Evolutionary conservation across 2,113 vertebrate genomes (phyloP).

Genomic region (Hippocampus abdominalis): DNA sequence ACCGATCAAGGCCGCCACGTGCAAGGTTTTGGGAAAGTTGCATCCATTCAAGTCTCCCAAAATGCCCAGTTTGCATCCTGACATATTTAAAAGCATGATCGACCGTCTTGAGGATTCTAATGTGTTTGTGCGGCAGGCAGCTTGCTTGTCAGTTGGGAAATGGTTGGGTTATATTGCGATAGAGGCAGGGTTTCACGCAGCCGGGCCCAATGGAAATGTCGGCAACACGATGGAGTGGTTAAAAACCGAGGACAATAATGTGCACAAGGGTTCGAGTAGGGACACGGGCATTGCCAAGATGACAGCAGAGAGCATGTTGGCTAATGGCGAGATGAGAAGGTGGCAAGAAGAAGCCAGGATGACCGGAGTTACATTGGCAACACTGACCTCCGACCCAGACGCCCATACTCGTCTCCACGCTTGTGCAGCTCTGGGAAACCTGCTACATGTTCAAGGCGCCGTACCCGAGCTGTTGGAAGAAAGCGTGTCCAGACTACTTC

Average conservation of each 20-base stretch:
- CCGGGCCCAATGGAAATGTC: background rate
- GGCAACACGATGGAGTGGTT: background rate
- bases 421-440: slow-evolving; percentile 62
- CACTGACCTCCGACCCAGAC: slow-evolving; percentile 63
- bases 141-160: slow-evolving; percentile 65
- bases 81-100: slow-evolving; percentile 59
- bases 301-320: slow-evolving; percentile 5
- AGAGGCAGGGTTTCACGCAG: slow-evolving; percentile 13
- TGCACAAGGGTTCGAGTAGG: background rate
- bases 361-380: slow-evolving; percentile 35
- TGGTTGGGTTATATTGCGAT: slow-evolving; percentile 62
- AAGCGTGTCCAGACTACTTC: slow-evolving; percentile 47
- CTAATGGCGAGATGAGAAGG: slow-evolving; percentile 10
- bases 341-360: slow-evolving; percentile 61
- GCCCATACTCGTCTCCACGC: slow-evolving; percentile 64
- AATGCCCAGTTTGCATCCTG: slow-evolving; percentile 13
- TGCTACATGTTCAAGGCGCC: slow-evolving; percentile 42
- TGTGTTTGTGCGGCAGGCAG: slow-evolving; percentile 52
- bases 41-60: slow-evolving; percentile 35
- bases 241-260: slow-evolving; percentile 23
- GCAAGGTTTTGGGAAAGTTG: slow-evolving; percentile 79
- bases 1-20: slow-evolving; percentile 76
- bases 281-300: slow-evolving; percentile 7
- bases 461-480: slow-evolving; percentile 45
- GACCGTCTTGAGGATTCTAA: slow-evolving; percentile 55